These are phyloP conservation scores for Aulostomus chinensis DNA, from an alignment of 2,797 vertebrate species.

Conservation along the genomic window DNA sequence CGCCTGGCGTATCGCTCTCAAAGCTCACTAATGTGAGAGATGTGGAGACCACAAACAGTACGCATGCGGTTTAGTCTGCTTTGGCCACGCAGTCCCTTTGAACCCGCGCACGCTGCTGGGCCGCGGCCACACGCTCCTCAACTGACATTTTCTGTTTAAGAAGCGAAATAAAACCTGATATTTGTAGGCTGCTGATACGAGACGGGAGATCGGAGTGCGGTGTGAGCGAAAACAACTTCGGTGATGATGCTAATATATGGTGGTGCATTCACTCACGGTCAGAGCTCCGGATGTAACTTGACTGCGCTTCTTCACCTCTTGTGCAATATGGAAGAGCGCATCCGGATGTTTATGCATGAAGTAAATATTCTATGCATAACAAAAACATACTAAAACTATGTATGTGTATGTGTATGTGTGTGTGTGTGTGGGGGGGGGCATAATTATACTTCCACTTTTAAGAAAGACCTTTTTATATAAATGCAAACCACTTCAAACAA, in stretches of 20 bases:
- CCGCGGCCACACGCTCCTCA: constrained; percentile 25
- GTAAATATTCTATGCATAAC: not conserved
- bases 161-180: constrained; percentile 34
- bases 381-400: not conserved
- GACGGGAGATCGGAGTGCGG: constrained; percentile 2
- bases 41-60: constrained; percentile 26
- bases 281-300: too few species aligned
- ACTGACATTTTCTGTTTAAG: constrained; percentile 38
- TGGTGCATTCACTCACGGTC: too few species aligned
- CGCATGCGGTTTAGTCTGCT: constrained; percentile 26
- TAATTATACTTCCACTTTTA: too few species aligned
- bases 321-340: not conserved
- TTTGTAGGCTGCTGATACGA: constrained; percentile 44
- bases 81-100: constrained; percentile 34
- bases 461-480: too few species aligned
- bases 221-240: constrained; percentile 5
- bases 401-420: too few species aligned
- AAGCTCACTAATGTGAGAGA: constrained; percentile 54
- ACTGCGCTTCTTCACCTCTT: too few species aligned
- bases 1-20: constrained; percentile 58
- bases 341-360: too few species aligned
- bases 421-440: too few species aligned
- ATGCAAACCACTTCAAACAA: too few species aligned
- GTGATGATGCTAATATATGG: too few species aligned
- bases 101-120: constrained; percentile 28